phyloP scores from a whole-genome alignment of 2,797 vertebrate species.

The Astyanax mexicanus region DNA sequence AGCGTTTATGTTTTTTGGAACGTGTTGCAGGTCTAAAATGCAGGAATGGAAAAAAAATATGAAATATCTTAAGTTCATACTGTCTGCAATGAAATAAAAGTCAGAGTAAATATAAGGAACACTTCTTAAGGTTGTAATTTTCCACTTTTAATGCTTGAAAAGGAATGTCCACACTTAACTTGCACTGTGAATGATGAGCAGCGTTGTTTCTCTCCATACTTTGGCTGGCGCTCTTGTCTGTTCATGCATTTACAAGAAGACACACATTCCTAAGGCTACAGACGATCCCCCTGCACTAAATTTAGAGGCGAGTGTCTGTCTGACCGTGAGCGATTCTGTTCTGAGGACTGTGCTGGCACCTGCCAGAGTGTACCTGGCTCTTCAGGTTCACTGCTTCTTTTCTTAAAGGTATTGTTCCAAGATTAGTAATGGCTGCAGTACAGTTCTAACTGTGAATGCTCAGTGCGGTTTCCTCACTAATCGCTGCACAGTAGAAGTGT shows the following conservation, averaged over 20 bases:
- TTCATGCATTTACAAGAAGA: slow-evolving; percentile 6
- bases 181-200: background rate
- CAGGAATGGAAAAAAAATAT: no score
- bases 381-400: background rate
- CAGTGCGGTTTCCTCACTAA: background rate
- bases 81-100: no score
- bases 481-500: slow-evolving; percentile 13
- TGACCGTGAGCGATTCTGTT: background rate
- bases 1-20: no score
- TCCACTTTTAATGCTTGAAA: background rate
- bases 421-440: background rate
- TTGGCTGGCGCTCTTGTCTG: background rate
- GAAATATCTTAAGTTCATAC: no score
- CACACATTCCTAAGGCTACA: slow-evolving; percentile 10
- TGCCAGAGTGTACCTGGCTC: background rate
- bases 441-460: background rate
- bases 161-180: background rate
- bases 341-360: slow-evolving; percentile 9
- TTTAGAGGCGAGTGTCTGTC: background rate
- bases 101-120: no score
- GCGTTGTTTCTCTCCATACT: background rate
- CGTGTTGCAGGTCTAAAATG: no score
- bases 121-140: no score
- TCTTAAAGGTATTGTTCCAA: background rate
- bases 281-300: background rate